Percentiles rank a stretch among this genome's conserved stretches.
These are phyloP conservation scores for Diprion similis DNA, from an alignment of 1,140 invertebrate genomes.

Conservation along the genomic window DNA sequence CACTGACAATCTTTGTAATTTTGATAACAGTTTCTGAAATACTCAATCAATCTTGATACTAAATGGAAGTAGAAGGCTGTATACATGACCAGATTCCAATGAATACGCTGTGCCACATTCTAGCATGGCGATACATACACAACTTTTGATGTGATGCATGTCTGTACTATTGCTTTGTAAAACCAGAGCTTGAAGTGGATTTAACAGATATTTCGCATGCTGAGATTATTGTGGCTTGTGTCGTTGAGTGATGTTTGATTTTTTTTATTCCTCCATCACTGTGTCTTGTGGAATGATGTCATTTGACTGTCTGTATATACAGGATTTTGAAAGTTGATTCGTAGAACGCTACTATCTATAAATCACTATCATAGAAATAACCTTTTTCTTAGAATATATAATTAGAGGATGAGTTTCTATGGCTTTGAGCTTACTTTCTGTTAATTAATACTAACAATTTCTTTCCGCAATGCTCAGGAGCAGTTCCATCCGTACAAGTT, in stretches of 20 bases:
- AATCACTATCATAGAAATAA: neutral
- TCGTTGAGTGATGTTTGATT: neutral
- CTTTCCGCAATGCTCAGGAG: constrained; percentile 49
- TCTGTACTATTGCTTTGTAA: too few species aligned
- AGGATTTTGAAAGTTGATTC: neutral
- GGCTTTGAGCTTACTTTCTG: constrained; percentile 25
- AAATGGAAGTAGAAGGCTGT: too few species aligned
- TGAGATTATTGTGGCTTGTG: neutral
- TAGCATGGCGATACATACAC: too few species aligned
- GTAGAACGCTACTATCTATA: neutral
- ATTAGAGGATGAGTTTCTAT: constrained; percentile 11
- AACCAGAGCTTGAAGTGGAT: too few species aligned
- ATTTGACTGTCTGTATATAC: neutral
- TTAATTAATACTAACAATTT: constrained; percentile 6
- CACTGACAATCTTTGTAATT: too few species aligned
- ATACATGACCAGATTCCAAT: too few species aligned
- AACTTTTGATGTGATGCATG: too few species aligned
- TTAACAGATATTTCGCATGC: neutral
- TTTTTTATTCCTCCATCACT: neutral
- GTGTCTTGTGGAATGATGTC: neutral
- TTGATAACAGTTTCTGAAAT: too few species aligned
- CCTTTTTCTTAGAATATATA: neutral
- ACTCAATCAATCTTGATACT: too few species aligned
- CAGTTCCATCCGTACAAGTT: constrained; percentile 55
- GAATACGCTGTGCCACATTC: too few species aligned